A percentile compares a stretch with the other conserved stretches of the same genome.
These are phyloP conservation scores for Diachasmimorpha longicaudata DNA, from an alignment of 1,140 invertebrate genomes.

Conservation along the genomic window DNA sequence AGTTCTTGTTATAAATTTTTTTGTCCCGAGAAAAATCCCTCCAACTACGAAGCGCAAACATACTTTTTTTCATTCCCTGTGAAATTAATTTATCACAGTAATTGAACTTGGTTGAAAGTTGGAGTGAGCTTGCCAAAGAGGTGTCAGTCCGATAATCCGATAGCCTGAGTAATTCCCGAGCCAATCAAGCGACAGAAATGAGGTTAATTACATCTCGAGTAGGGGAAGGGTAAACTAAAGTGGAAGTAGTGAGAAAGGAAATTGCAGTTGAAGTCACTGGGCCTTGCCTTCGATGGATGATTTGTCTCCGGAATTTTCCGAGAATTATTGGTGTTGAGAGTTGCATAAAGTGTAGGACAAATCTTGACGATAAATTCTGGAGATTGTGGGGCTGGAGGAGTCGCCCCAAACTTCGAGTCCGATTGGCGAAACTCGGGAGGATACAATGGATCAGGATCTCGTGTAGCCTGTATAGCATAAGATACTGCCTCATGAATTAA, in stretches of 20 bases:
- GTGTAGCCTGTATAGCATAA: background rate
- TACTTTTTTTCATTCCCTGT: background rate
- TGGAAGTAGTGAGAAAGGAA: background rate
- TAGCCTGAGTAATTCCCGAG: background rate
- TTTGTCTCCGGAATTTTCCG: background rate
- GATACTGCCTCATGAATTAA: background rate
- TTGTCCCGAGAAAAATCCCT: too few species aligned
- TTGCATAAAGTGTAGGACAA: background rate
- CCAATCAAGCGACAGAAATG: slow-evolving; percentile 14
- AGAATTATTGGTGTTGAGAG: background rate
- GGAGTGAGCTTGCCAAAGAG: background rate
- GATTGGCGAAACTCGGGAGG: background rate
- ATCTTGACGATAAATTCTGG: background rate
- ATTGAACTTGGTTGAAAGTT: background rate
- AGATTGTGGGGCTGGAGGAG: background rate
- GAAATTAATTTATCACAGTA: background rate
- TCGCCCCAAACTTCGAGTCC: background rate
- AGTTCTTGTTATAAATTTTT: too few species aligned
- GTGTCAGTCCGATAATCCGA: background rate
- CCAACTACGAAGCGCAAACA: too few species aligned
- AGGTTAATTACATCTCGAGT: slow-evolving; percentile 10
- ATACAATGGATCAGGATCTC: background rate
- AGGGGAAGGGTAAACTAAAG: background rate
- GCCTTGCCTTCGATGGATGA: background rate
- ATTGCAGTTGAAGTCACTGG: background rate